These are phyloP conservation scores for Periophthalmus modestus DNA, from an alignment of 2,113 vertebrate species.

Conservation along the genomic window DNA sequence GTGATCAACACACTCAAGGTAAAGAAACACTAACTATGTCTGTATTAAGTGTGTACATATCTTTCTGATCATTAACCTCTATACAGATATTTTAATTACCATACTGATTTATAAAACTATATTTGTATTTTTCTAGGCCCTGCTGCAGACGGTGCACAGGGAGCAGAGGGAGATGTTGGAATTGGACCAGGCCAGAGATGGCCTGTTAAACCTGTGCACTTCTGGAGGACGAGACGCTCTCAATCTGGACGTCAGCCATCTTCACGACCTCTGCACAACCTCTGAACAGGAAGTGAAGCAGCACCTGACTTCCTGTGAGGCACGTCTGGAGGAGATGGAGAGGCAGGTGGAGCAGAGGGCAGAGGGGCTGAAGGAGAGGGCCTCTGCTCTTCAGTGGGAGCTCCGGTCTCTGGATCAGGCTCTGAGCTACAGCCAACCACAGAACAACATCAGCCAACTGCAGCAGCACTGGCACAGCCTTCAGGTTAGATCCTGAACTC, in stretches of 20 bases:
- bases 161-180: constrained; percentile 75
- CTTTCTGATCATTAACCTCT: no score
- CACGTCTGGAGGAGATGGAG: constrained; percentile 54
- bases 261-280: constrained; percentile 61
- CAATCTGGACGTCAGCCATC: constrained; percentile 66
- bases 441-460: constrained; percentile 61
- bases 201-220: constrained; percentile 66
- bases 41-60: no score
- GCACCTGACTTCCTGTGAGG: constrained; percentile 55
- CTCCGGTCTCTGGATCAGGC: constrained; percentile 70
- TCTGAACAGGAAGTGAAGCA: constrained; percentile 65
- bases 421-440: constrained; percentile 60
- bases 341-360: constrained; percentile 19
- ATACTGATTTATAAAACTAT: no score
- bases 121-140: constrained; percentile 56
- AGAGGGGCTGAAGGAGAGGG: constrained; percentile 55
- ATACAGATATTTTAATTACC: no score
- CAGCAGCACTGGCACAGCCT: constrained; percentile 74
- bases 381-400: constrained; percentile 67
- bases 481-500: constrained; percentile 58
- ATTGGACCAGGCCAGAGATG: constrained; percentile 63
- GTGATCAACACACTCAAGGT: constrained; percentile 77
- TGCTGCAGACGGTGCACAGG: constrained; percentile 74
- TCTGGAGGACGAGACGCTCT: constrained; percentile 68
- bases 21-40: not conserved